A percentile compares a stretch with the other conserved stretches of the same genome.
These are phyloP conservation scores for Reticulitermes speratus DNA, from an alignment of 1,140 invertebrate genomes.

Conservation along the genomic window DNA sequence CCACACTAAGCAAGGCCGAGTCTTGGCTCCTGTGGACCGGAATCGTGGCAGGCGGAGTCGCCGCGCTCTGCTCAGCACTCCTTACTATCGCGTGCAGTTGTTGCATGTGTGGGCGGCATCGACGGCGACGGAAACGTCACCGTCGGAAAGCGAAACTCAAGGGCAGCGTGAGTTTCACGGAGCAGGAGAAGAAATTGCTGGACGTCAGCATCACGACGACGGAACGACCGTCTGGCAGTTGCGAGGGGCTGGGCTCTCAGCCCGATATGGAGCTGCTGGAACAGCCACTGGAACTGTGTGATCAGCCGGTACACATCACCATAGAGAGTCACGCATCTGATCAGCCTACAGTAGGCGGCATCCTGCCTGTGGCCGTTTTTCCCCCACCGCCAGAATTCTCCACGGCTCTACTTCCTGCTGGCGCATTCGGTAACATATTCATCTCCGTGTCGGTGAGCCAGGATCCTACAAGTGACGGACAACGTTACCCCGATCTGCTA, in stretches of 20 bases:
- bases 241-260: constrained; percentile 51
- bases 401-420: constrained; percentile 57
- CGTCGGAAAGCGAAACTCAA: constrained; percentile 65
- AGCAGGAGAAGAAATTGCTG: constrained; percentile 80
- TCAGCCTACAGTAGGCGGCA: neutral
- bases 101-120: constrained; percentile 55
- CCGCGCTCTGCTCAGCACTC: constrained; percentile 51
- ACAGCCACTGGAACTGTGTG: constrained; percentile 49
- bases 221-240: constrained; percentile 53
- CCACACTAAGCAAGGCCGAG: constrained; percentile 61
- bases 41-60: constrained; percentile 53
- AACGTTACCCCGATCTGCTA: constrained; percentile 72
- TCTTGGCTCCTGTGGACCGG: constrained; percentile 58
- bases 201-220: constrained; percentile 77
- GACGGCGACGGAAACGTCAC: constrained; percentile 47
- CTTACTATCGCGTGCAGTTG: constrained; percentile 53
- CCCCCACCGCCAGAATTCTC: constrained; percentile 66
- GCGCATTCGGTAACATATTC: constrained; percentile 70
- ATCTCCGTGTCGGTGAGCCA: constrained; percentile 71
- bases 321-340: constrained; percentile 61
- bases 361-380: constrained; percentile 51
- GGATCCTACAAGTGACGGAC: constrained; percentile 53
- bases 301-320: constrained; percentile 71
- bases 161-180: constrained; percentile 74
- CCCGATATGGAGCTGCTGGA: constrained; percentile 49